Evolutionary conservation across 1,140 invertebrate genomes (phyloP), one percentile per base, ranked within the genome.

Genomic region (Listronotus bonariensis): DNA sequence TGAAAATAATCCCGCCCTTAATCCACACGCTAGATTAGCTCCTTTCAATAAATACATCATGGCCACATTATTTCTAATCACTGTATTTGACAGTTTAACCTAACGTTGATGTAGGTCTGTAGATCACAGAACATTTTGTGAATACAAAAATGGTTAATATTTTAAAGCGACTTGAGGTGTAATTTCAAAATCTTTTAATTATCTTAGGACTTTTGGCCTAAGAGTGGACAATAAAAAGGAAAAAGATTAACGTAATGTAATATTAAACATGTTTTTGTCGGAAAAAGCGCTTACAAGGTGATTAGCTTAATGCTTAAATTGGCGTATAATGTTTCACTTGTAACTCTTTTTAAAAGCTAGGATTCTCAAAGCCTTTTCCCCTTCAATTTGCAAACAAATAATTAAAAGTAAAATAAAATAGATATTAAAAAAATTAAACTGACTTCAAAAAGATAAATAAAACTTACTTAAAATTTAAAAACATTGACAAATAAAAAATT

Each of bases 1-100:
- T 67, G 68, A 64, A 67, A 63, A 57, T 67, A 69, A 69, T 69
- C 68, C 67, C 68, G 55, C 68, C 61, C 65, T 57, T 69, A 69
- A 69, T 69, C 68, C 68, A 40, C 55, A 64, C 55, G 68, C 57
- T 67, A 64, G 68, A 69, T 69, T 69, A 64, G 49, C 32, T 45
- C 51, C 45, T 54, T 64, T 69, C 53, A 67, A 60, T 67, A 58
- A 20, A 56, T 54, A 56, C 54, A 64, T 64, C 61, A 64, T 26
- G 36, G 20, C 61, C 61, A 48, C 46, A 64, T 64, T 64, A 52
- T 64, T 55, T 61, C 36, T 65, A 55, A 62, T 67, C 68, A 53
- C 40, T 67, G 65, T 46, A 51, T 64, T 64, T 69, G 68, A 69
- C 68, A 69, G 68, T 69, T 67, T 53, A 58, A 40, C 54, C 48